These are phyloP conservation scores for Pitangus sulphuratus DNA, from an alignment of 2,797 vertebrate species.

Conservation along the genomic window DNA sequence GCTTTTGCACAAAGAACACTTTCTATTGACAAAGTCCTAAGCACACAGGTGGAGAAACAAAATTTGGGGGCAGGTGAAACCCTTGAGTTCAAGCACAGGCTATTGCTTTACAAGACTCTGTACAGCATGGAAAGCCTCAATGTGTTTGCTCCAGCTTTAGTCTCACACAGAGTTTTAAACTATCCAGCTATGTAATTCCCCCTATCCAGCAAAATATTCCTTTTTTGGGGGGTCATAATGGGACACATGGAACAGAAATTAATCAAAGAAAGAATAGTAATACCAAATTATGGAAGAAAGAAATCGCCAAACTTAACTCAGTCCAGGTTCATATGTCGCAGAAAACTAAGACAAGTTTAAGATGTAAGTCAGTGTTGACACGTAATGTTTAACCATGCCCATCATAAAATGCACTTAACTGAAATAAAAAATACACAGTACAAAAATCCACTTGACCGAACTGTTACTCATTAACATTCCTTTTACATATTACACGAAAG, in stretches of 20 bases:
- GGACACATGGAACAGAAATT: not conserved
- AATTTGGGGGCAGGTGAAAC: not conserved
- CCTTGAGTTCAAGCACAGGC: not conserved
- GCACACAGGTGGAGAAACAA: not conserved
- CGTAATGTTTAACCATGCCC: not conserved
- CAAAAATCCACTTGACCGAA: not conserved
- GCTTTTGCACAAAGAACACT: not conserved
- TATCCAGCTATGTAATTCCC: not conserved
- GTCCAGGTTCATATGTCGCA: not conserved
- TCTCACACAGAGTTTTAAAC: not conserved
- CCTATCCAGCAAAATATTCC: not conserved
- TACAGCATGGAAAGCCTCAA: not conserved
- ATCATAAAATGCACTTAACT: slow-evolving; percentile 26
- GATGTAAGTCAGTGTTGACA: not conserved
- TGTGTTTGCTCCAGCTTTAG: not conserved
- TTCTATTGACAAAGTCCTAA: not conserved
- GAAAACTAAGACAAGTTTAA: not conserved
- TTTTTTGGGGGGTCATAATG: not conserved
- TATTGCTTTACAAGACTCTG: not conserved
- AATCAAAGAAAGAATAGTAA: not conserved
- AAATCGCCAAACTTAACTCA: not conserved
- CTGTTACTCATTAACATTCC: slow-evolving; percentile 24
- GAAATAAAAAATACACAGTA: not conserved
- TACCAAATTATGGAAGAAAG: not conserved
- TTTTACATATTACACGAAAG: not conserved